A percentile compares a stretch with the other conserved stretches of the same genome.
phyloP scores from a whole-genome alignment of 1,140 invertebrate genomes.

The Melitaea cinxia region DNA sequence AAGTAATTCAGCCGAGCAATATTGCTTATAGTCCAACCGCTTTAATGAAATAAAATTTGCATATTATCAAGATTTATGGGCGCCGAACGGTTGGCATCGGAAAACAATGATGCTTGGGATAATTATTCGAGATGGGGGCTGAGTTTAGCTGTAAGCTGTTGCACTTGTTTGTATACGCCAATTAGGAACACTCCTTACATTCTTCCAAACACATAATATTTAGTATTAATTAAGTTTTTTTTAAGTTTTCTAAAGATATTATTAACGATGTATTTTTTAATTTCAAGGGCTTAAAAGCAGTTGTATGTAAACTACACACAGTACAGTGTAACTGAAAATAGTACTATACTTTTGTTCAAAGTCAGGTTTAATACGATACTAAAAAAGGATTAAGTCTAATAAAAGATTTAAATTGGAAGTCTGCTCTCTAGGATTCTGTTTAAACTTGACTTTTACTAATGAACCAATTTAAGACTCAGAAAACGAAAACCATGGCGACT shows the following conservation, averaged over 20 bases:
- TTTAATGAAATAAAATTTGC: conserved; percentile 81
- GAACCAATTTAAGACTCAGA: conserved; percentile 54
- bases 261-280: too few relatives aligned
- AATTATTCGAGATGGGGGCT: conserved; percentile 32
- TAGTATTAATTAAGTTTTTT: not conserved
- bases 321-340: too few relatives aligned
- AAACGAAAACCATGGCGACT: conserved; percentile 40
- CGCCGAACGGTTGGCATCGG: conserved; percentile 50
- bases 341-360: too few relatives aligned
- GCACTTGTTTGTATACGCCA: conserved; percentile 14
- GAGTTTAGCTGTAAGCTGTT: conserved; percentile 28
- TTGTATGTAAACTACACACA: too few relatives aligned
- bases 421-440: conserved; percentile 30
- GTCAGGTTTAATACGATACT: not conserved
- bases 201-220: not conserved
- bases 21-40: conserved; percentile 73
- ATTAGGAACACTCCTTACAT: conserved; percentile 1
- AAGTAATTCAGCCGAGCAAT: conserved; percentile 69
- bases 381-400: conserved; percentile 1
- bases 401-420: conserved; percentile 19
- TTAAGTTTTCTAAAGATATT: too few relatives aligned
- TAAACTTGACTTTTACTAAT: conserved; percentile 43
- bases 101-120: conserved; percentile 63
- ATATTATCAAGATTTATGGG: conserved; percentile 77
- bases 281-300: too few relatives aligned